Conservation (phyloP, 2,113 vertebrate genomes). For the Dicaeum eximium region DNA sequence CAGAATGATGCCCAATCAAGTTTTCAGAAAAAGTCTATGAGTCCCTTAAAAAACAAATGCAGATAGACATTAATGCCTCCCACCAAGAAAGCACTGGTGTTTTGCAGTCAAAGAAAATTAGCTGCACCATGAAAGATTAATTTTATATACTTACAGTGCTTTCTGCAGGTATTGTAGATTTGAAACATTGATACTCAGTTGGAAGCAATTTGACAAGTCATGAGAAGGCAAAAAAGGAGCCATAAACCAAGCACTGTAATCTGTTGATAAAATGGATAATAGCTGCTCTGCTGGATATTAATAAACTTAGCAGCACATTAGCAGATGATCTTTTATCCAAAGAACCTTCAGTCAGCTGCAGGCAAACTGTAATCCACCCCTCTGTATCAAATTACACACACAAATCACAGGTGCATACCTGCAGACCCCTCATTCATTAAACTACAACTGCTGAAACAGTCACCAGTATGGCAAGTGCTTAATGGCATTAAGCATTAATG, state of each 20-base stretch:
- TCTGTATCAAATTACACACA: background rate
- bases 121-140: background rate
- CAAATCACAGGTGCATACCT: fast-evolving
- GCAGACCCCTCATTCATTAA: background rate
- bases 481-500: background rate
- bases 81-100: background rate
- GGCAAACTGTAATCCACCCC: background rate
- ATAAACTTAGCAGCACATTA: conserved; percentile 13
- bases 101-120: background rate
- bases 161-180: background rate
- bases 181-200: background rate
- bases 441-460: background rate
- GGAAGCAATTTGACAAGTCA: background rate
- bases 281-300: background rate
- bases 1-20: background rate
- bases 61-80: background rate
- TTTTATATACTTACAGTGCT: background rate
- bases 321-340: background rate
- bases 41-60: background rate
- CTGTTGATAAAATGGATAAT: background rate
- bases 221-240: background rate
- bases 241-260: background rate
- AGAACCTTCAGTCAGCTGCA: background rate
- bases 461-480: background rate
- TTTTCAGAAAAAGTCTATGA: background rate